phyloP scores from a whole-genome alignment of 2,113 vertebrate species.

The Gracilinanus agilis region DNA sequence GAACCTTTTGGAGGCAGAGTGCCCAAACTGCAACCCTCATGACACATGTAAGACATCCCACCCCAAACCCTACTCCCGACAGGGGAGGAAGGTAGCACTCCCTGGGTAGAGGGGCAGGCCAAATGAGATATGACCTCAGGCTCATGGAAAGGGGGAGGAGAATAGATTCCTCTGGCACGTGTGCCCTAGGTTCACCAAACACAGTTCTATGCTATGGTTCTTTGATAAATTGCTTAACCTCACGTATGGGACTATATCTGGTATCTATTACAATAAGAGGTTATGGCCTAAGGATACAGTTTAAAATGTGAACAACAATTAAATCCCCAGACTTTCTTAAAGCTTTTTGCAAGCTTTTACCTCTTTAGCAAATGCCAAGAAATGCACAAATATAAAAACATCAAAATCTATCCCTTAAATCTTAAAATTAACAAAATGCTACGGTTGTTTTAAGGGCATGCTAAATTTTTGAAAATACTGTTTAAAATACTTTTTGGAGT shows the following conservation, averaged over 20 bases:
- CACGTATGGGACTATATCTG: constrained; percentile 28
- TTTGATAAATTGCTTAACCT: not conserved
- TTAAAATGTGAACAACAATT: constrained; percentile 17
- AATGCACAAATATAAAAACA: constrained; percentile 13
- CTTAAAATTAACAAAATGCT: constrained; percentile 35
- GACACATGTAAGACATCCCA: too few species aligned
- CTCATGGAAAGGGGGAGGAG: too few species aligned
- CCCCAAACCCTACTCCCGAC: too few species aligned
- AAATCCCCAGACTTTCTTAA: constrained; percentile 21
- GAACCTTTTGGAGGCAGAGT: too few species aligned
- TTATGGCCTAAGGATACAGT: constrained; percentile 35
- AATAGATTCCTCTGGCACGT: too few species aligned
- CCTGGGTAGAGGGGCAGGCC: too few species aligned
- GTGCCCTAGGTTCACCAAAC: too few species aligned
- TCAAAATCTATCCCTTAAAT: constrained; percentile 10
- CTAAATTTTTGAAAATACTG: not conserved
- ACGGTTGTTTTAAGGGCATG: not conserved
- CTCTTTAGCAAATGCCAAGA: not conserved
- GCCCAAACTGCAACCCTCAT: too few species aligned
- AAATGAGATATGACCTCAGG: too few species aligned
- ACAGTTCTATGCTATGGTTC: constrained; percentile 14
- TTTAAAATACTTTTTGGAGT: not conserved
- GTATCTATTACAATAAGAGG: constrained; percentile 25
- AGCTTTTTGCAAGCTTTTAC: not conserved
- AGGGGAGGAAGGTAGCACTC: too few species aligned